Evolutionary conservation across 2,888 invertebrate genomes (phyloP), one percentile per base, ranked within the genome.

Genomic region (Hydrotaea diabolus): DNA sequence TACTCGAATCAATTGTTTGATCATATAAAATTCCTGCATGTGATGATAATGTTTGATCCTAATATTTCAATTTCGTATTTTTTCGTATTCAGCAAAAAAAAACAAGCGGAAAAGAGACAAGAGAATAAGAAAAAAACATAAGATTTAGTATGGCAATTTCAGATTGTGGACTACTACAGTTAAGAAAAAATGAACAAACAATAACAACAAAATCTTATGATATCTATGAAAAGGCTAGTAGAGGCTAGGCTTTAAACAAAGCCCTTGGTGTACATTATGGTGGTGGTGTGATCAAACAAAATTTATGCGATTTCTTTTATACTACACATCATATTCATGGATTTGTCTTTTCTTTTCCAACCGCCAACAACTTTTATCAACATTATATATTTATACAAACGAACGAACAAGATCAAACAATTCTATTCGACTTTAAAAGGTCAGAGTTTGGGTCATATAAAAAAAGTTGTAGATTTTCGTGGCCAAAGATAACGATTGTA

Each of bases 291-390:
- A 85, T 85, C 82, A 85, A 85, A 85, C 85, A 85, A 85, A 85
- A 85, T 85, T 82, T 82, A 80, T 85, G 85, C 69, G 80, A 77
- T 85, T 74, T 85, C 79, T 80, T 85, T 82, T 77, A 66, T 55
- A 46, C 79, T 79, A 46, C 21, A 49, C 46, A 36, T 8, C 36
- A 4, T 13, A 71, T 57, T 53, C 43, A 7, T 62, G 21, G 31
- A 31, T n/a, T 62, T n/a, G 5, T 57, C 21, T 62, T 31, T 8
- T n/a, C 49, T 59, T 59, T 59, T 69, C 17, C 72, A 49, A 69
- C 79, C 82, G 82, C 85, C 82, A 85, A 85, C 85, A 85, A 85
- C 85, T 36, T 59, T 21, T 7, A 31, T 31, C 39, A 75, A 39
- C 49, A 23, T 39, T 15, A n/a, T 19, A n/a, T 73, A 1, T 36